Conservation (phyloP, 2,888 invertebrate genomes). For the Reticulitermes lucifugus region DNA sequence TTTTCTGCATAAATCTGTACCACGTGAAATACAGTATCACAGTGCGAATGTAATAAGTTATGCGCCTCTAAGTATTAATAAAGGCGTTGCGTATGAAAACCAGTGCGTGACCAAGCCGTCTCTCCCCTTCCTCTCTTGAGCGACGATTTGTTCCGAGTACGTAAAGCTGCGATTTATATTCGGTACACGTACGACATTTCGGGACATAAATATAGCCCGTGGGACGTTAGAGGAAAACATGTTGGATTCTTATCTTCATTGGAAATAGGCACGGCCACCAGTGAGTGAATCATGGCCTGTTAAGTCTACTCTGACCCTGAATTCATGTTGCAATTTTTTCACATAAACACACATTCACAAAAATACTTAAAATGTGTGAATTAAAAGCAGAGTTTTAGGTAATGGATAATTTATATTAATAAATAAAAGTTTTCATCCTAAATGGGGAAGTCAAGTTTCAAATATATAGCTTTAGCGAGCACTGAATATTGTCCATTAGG, state of each 20-base stretch:
- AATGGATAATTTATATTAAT: too few relatives aligned
- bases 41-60: neutral
- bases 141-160: neutral
- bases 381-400: too few relatives aligned
- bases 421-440: too few relatives aligned
- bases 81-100: neutral
- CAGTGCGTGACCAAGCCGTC: neutral
- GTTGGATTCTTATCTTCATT: constrained; percentile 13
- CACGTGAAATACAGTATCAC: neutral
- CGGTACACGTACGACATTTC: constrained; percentile 1
- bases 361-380: too few relatives aligned
- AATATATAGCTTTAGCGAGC: too few relatives aligned
- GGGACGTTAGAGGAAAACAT: neutral
- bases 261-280: neutral
- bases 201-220: neutral
- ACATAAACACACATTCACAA: too few relatives aligned
- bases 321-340: too few relatives aligned
- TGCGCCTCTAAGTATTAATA: neutral
- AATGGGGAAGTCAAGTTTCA: too few relatives aligned
- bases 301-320: neutral
- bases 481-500: too few relatives aligned
- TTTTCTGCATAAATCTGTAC: neutral
- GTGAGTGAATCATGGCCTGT: neutral
- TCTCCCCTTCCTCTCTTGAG: too few relatives aligned
- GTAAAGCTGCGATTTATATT: neutral